Conservation (phyloP, 2,797 vertebrate species). For the Echeneis naucrates region DNA sequence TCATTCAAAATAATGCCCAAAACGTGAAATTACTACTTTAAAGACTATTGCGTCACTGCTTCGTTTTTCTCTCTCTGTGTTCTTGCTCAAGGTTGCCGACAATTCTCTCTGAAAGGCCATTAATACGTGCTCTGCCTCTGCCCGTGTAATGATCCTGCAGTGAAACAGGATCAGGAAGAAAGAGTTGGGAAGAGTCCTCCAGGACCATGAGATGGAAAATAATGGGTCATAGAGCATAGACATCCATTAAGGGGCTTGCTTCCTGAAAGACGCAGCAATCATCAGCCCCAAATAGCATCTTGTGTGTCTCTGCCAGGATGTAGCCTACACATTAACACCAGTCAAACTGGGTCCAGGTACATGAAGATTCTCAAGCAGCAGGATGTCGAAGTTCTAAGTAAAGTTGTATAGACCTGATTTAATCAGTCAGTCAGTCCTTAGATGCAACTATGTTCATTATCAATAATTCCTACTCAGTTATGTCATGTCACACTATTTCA, state of each 20-base stretch:
- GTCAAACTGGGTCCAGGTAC: slow-evolving; percentile 28
- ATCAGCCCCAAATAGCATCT: slow-evolving; percentile 47
- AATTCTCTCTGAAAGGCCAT: slow-evolving; percentile 32
- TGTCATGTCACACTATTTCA: too few relatives aligned
- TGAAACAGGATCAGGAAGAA: slow-evolving; percentile 72
- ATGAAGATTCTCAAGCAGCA: not conserved
- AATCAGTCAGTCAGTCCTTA: not conserved
- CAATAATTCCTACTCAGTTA: too few relatives aligned
- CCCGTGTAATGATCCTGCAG: slow-evolving; percentile 48
- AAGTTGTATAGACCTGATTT: not conserved
- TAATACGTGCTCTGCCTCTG: slow-evolving; percentile 37
- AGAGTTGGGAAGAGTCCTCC: slow-evolving; percentile 53
- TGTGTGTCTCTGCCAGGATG: slow-evolving; percentile 48
- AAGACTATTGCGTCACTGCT: not conserved
- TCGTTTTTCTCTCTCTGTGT: not conserved
- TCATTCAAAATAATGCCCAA: not conserved
- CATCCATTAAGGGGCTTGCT: slow-evolving; percentile 68
- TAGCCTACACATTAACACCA: slow-evolving; percentile 24
- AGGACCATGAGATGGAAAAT: slow-evolving; percentile 63
- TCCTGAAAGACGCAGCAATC: slow-evolving; percentile 63
- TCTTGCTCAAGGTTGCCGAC: slow-evolving; percentile 16
- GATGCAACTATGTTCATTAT: too few relatives aligned
- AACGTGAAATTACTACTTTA: slow-evolving; percentile 20
- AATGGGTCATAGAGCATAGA: slow-evolving; percentile 52
- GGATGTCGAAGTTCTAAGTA: not conserved